Evolutionary conservation across 2,113 vertebrate genomes (phyloP).

Genomic region (Elephantulus edwardii): DNA sequence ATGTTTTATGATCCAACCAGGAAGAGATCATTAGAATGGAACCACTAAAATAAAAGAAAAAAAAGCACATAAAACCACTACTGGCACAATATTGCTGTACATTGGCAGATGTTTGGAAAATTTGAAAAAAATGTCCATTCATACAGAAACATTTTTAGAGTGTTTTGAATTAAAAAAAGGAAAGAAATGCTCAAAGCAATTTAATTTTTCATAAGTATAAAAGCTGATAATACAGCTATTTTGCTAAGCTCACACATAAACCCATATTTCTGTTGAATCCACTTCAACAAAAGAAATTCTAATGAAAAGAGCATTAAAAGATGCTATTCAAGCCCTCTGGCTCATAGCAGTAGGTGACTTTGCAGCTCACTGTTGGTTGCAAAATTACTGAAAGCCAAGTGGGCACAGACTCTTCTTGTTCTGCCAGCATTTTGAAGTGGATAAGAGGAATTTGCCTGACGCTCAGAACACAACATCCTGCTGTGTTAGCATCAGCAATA

Average conservation of each 20-base stretch:
- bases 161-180: neutral
- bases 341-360: neutral
- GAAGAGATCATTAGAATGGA: neutral
- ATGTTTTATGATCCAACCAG: neutral
- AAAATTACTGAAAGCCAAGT: neutral
- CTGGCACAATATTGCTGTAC: neutral
- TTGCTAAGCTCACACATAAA: constrained; percentile 3
- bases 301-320: neutral
- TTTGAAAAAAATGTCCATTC: neutral
- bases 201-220: neutral
- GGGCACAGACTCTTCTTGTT: neutral
- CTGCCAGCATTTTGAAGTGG: neutral
- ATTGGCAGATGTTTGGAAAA: neutral
- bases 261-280: neutral
- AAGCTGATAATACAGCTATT: neutral
- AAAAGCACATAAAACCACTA: neutral
- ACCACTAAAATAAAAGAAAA: neutral
- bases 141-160: neutral
- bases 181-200: neutral
- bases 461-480: neutral
- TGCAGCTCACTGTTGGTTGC: neutral
- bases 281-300: neutral
- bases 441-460: neutral
- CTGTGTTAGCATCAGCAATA: neutral
- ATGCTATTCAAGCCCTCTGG: neutral